These are phyloP conservation scores for Latheticus oryzae DNA, from an alignment of 2,888 invertebrate genomes.

Conservation along the genomic window DNA sequence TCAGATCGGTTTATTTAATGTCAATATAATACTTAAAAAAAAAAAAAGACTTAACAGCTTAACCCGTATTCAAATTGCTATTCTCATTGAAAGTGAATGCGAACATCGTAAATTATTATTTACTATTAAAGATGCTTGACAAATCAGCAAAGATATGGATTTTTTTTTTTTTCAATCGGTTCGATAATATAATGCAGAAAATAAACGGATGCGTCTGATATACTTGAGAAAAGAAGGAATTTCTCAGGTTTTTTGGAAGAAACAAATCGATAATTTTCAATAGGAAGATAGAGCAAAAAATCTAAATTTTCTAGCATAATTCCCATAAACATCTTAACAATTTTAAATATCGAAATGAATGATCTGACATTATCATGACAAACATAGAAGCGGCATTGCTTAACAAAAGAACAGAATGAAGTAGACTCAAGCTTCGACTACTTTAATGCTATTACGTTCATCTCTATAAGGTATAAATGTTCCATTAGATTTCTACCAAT, in stretches of 20 bases:
- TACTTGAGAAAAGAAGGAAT: too few species aligned
- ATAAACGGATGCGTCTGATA: too few species aligned
- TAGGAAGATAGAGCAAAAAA: too few species aligned
- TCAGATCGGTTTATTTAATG: conserved; percentile 33
- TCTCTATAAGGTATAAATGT: conserved; percentile 49
- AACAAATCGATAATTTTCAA: too few species aligned
- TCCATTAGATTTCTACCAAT: conserved; percentile 48
- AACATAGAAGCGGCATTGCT: conserved; percentile 44
- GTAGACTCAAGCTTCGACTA: conserved; percentile 41
- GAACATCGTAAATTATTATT: conserved; percentile 25
- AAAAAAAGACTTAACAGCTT: conserved; percentile 26
- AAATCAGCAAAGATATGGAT: conserved; percentile 10
- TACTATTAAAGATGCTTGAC: conserved; percentile 16
- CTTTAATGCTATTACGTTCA: conserved; percentile 46
- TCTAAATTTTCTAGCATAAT: conserved; percentile 27
- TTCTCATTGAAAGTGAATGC: conserved; percentile 34
- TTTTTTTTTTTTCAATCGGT: too few species aligned
- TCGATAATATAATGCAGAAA: too few species aligned
- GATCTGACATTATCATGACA: conserved; percentile 48
- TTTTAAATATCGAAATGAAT: conserved; percentile 47
- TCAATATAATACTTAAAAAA: conserved; percentile 27
- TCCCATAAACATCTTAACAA: conserved; percentile 42
- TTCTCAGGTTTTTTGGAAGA: too few species aligned
- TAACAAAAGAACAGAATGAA: conserved; percentile 47
- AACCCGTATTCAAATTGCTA: conserved; percentile 27